phyloP scores from a whole-genome alignment of 2,888 invertebrate genomes.

The Eupithecia centaureata region DNA sequence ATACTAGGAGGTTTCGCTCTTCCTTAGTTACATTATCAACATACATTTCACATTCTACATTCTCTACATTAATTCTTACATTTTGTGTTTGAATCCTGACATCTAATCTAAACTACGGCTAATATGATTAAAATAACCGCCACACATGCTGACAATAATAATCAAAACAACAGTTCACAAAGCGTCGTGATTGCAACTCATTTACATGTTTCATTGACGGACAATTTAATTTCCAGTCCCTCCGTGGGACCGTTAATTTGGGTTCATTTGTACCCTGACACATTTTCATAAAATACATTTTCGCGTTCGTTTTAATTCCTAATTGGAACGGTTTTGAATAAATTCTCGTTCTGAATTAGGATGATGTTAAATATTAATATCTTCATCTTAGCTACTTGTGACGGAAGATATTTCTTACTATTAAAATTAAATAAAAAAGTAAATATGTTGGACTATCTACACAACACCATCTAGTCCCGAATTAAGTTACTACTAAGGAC shows the following conservation, averaged over 20 bases:
- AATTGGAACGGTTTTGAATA: constrained; percentile 47
- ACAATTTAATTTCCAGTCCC: constrained; percentile 73
- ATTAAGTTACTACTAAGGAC: too few relatives aligned
- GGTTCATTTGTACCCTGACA: constrained; percentile 57
- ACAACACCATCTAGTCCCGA: too few relatives aligned
- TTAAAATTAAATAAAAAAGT: background rate
- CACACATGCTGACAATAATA: constrained; percentile 36
- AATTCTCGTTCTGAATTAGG: constrained; percentile 28
- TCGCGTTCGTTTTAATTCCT: constrained; percentile 51
- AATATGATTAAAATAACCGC: constrained; percentile 11
- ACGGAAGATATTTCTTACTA: background rate
- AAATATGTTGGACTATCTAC: too few relatives aligned
- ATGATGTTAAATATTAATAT: constrained; percentile 18
- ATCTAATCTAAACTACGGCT: background rate
- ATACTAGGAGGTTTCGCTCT: too few relatives aligned
- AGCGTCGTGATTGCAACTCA: constrained; percentile 74
- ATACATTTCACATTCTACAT: too few relatives aligned
- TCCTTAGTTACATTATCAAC: too few relatives aligned
- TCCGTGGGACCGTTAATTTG: constrained; percentile 58
- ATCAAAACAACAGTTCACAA: constrained; percentile 69
- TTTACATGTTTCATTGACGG: constrained; percentile 78
- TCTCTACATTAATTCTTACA: too few relatives aligned
- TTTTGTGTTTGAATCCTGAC: too few relatives aligned
- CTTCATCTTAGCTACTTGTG: background rate
- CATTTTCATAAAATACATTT: constrained; percentile 49